Conservation (phyloP, 2,797 vertebrate genomes). For the Sebastes flavidus region DNA sequence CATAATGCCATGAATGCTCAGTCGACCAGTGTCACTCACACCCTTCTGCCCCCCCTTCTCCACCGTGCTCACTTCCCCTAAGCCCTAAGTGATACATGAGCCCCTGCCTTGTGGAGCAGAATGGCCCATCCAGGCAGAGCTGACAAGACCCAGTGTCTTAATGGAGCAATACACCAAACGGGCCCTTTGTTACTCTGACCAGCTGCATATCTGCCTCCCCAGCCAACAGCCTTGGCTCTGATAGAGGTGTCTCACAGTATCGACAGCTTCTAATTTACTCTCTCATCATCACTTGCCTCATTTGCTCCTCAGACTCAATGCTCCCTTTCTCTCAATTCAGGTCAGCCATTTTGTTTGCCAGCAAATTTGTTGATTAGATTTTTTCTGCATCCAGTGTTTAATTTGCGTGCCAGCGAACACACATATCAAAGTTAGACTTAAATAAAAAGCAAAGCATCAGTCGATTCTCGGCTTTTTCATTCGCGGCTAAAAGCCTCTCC, state of each 20-base stretch:
- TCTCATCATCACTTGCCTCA: slow-evolving; percentile 82
- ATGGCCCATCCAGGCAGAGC: slow-evolving; percentile 72
- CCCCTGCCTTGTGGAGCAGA: slow-evolving; percentile 73
- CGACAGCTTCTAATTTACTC: slow-evolving; percentile 82
- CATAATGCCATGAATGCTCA: slow-evolving; percentile 78
- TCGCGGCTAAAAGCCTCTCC: slow-evolving; percentile 47
- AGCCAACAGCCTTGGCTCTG: slow-evolving; percentile 76
- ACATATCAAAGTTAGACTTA: slow-evolving; percentile 60
- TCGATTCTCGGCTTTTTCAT: slow-evolving; percentile 33
- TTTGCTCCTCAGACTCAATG: slow-evolving; percentile 78
- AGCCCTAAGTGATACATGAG: slow-evolving; percentile 73
- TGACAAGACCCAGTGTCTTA: slow-evolving; percentile 82
- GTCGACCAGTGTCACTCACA: slow-evolving; percentile 78
- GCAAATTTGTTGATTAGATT: slow-evolving; percentile 72
- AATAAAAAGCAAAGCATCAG: slow-evolving; percentile 54
- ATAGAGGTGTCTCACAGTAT: slow-evolving; percentile 78
- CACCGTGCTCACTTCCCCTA: slow-evolving; percentile 66
- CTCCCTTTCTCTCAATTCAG: slow-evolving; percentile 72
- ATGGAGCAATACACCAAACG: slow-evolving; percentile 77
- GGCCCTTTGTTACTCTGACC: slow-evolving; percentile 70
- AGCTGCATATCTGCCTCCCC: slow-evolving; percentile 73
- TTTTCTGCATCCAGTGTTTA: slow-evolving; percentile 60
- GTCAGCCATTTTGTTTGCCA: slow-evolving; percentile 78
- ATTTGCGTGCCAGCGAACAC: slow-evolving; percentile 41
- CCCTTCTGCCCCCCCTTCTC: slow-evolving; percentile 55